Evolutionary conservation across 1,140 invertebrate genomes (phyloP).

Genomic region (Drosophila miranda): DNA sequence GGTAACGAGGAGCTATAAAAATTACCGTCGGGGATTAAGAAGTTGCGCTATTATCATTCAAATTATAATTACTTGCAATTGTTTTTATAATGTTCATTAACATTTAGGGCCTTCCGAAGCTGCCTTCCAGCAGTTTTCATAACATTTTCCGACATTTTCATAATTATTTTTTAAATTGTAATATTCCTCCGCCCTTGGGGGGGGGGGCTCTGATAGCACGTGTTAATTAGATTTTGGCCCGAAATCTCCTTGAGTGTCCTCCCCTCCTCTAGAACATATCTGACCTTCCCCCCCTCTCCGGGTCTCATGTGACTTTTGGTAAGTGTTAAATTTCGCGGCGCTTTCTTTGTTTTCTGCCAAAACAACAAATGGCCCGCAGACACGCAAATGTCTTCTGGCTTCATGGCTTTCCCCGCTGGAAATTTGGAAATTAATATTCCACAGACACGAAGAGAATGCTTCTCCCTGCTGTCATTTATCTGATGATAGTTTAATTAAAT

Average conservation of each 20-base stretch:
- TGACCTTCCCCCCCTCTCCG: constrained; percentile 14
- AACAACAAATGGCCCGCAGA: constrained; percentile 61
- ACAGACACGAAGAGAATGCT: constrained; percentile 55
- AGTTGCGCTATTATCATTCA: constrained; percentile 80
- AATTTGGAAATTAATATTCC: constrained; percentile 65
- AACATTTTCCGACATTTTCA: constrained; percentile 61
- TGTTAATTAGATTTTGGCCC: constrained; percentile 70
- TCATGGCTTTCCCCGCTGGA: background rate
- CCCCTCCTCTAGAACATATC: background rate
- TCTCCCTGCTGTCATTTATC: constrained; percentile 32
- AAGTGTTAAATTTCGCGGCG: constrained; percentile 72
- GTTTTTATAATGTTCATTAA: constrained; percentile 80
- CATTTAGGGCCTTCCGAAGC: constrained; percentile 74
- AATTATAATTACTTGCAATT: constrained; percentile 81
- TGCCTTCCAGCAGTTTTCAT: constrained; percentile 54
- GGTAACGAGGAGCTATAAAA: constrained; percentile 50
- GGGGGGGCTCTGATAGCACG: constrained; percentile 54
- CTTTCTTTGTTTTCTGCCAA: constrained; percentile 50
- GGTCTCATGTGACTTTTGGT: constrained; percentile 36
- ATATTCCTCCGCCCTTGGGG: constrained; percentile 56
- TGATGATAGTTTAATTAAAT: constrained; percentile 71
- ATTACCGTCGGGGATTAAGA: constrained; percentile 80
- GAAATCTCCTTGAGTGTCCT: constrained; percentile 15
- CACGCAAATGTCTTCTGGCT: constrained; percentile 55
- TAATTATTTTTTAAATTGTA: constrained; percentile 80